phyloP scores from a whole-genome alignment of 1,140 invertebrate species.

The Atopsyche davidsoni region DNA sequence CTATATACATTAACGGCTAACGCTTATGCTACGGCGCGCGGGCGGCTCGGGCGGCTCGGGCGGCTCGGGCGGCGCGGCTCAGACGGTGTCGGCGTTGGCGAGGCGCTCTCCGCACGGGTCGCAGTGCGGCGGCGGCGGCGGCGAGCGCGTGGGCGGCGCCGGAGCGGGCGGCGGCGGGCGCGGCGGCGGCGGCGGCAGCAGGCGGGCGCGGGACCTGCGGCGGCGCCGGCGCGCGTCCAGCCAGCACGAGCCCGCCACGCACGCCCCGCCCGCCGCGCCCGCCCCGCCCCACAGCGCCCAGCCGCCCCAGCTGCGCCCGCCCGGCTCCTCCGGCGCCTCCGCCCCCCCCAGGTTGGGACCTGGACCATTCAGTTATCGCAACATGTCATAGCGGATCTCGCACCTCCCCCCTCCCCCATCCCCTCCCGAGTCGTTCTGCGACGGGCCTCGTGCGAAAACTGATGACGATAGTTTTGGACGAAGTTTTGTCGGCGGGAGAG shows the following conservation, averaged over 20 bases:
- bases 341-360: constrained; percentile 35
- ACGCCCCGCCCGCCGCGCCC: constrained; percentile 18
- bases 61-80: constrained; percentile 5
- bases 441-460: no score
- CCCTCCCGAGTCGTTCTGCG: constrained; percentile 31
- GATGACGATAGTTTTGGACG: no score
- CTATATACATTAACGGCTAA: constrained; percentile 30
- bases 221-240: constrained; percentile 28
- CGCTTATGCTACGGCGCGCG: constrained; percentile 18
- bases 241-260: constrained; percentile 29
- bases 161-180: constrained; percentile 26
- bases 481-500: no score
- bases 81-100: constrained; percentile 30
- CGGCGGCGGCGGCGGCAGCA: constrained; percentile 34
- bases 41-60: constrained; percentile 8
- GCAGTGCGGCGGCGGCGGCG: constrained; percentile 31
- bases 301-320: constrained; percentile 30
- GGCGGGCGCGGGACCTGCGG: constrained; percentile 30
- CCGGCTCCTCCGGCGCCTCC: constrained; percentile 27
- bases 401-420: constrained; percentile 31
- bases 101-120: constrained; percentile 28
- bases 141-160: constrained; percentile 31
- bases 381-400: constrained; percentile 33
- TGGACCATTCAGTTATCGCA: constrained; percentile 33
- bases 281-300: constrained; percentile 30